Base-by-base conservation (phyloP, 2,797 vertebrate species). In the Enoplosus armatus region DNA sequence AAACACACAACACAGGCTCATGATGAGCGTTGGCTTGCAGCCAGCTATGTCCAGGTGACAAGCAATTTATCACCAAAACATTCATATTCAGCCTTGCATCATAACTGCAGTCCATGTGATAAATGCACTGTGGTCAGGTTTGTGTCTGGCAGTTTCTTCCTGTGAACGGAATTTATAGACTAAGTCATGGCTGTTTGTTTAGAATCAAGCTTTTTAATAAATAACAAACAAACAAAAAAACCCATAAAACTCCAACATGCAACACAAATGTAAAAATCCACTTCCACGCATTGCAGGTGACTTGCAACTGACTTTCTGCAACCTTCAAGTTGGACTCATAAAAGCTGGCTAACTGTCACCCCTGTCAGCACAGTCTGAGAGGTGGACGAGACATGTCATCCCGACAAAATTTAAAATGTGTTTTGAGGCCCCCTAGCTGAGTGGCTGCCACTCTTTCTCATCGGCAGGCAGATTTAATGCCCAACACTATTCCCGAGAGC, bases 391-490 rank as follows among this genome's bases (percentile, higher is more conserved):
- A 85, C 82, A 73, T 92, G 93, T 92, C 93, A 94, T 90, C 86
- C 86, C 71, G 37, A 84, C 82, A 89, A 93, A 90, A 95, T 94
- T 91, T 94, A 89, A 93, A 94, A 92, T 92, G 87, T 90, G 87
- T 93, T 92, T 91, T 85, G 82, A 90, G 88, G 86, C 85, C 91
- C 85, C 84, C 79, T 85, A 77, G 87, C 91, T 86, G 90, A 94
- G 89, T 92, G 88, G 87, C 87, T 89, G 94, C 92, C 92, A 92
- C 82, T 83, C 83, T 90, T 86, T 90, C 85, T 89, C 84, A 86
- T 92, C 85, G 81, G 86, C 75, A 86, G 90, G 89, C 92, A 92
- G 91, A 94, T 92, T 91, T 92, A 94, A 89, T 92, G 88, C 65
- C 66, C 85, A 55, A 58, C 87, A 72, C 84, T 84, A 68, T 87